Conservation (phyloP, 2,888 invertebrate genomes). For the Notocelia uddmanniana region DNA sequence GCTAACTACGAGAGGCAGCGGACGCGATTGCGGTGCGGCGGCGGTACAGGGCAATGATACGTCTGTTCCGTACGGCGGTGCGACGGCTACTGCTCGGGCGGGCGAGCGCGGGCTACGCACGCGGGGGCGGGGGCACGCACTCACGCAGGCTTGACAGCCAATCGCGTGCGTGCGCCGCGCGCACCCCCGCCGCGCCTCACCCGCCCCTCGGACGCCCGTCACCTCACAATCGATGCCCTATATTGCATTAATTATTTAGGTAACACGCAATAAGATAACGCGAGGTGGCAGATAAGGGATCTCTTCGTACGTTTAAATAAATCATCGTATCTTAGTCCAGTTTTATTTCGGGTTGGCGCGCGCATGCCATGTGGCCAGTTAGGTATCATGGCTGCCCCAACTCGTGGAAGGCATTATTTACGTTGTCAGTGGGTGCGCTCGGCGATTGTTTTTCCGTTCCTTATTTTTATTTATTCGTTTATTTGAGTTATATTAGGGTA, state of each 20-base stretch:
- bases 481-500: slow-evolving; percentile 34
- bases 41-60: slow-evolving; percentile 61
- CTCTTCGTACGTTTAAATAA: slow-evolving; percentile 78
- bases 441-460: slow-evolving; percentile 52
- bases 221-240: slow-evolving; percentile 86
- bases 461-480: slow-evolving; percentile 47
- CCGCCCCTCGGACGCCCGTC: slow-evolving; percentile 78
- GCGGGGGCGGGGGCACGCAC: slow-evolving; percentile 82
- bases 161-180: slow-evolving; percentile 85
- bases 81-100: slow-evolving; percentile 74
- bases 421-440: slow-evolving; percentile 58
- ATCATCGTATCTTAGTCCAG: slow-evolving; percentile 64
- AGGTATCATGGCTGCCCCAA: slow-evolving; percentile 14
- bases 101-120: slow-evolving; percentile 77
- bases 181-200: slow-evolving; percentile 77
- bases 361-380: slow-evolving; percentile 36
- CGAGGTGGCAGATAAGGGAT: slow-evolving; percentile 84
- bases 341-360: slow-evolving; percentile 45
- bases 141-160: slow-evolving; percentile 83
- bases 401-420: slow-evolving; percentile 65
- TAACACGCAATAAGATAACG: slow-evolving; percentile 87
- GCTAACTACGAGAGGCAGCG: slow-evolving; percentile 63
- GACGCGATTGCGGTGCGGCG: slow-evolving; percentile 68
- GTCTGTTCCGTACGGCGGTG: slow-evolving; percentile 68
- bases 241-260: slow-evolving; percentile 87